A percentile compares a stretch with the other conserved stretches of the same genome.
phyloP scores from a whole-genome alignment of 2,797 vertebrate species.

The Myotis pilosus region DNA sequence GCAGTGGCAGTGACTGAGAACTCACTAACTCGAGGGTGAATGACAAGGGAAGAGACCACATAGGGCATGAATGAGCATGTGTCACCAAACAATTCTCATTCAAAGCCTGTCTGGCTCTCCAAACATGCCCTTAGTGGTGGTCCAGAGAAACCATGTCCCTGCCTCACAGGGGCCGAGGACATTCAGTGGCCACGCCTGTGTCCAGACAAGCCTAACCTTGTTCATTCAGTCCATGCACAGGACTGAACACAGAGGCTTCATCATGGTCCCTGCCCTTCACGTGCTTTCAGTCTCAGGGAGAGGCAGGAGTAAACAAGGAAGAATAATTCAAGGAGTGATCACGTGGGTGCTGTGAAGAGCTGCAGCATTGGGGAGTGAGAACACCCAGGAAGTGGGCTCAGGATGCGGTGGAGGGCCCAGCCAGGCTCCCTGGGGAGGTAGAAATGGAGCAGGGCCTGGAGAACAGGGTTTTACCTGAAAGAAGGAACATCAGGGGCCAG shows the following conservation, averaged over 20 bases:
- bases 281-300: neutral
- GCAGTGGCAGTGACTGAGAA: neutral
- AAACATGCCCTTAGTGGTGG: neutral
- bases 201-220: slow-evolving; percentile 45
- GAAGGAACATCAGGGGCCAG: neutral
- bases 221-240: neutral
- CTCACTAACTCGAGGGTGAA: neutral
- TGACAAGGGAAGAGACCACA: neutral
- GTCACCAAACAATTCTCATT: slow-evolving; percentile 3
- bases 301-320: neutral
- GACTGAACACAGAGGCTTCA: slow-evolving; percentile 43
- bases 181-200: neutral
- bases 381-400: neutral
- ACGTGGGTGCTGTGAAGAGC: neutral
- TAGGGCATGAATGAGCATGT: neutral
- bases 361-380: neutral
- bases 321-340: neutral
- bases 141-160: neutral
- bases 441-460: neutral
- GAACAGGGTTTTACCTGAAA: neutral
- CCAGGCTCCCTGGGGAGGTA: neutral
- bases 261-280: neutral
- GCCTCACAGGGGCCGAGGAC: neutral
- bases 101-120: neutral
- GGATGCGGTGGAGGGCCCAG: neutral